Evolutionary conservation across 2,797 vertebrate genomes (phyloP).

Genomic region (Urophycis tenuis): DNA sequence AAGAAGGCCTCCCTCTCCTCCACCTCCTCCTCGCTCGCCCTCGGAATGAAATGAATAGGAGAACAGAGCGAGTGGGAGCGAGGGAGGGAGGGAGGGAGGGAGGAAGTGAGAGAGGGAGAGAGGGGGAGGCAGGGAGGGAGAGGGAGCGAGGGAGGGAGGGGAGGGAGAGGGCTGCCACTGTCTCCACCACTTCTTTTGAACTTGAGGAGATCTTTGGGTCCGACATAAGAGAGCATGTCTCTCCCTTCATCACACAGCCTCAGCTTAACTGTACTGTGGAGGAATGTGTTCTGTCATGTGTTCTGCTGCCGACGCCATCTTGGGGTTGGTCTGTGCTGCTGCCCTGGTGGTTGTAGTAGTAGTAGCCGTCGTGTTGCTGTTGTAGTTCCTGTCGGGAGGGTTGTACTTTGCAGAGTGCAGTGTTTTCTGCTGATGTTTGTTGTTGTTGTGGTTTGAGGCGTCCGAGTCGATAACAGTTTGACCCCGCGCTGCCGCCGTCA

Average conservation of each 20-base stretch:
- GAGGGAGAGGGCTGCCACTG: slow-evolving; percentile 26
- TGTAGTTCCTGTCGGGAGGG: not conserved
- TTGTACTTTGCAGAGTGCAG: not conserved
- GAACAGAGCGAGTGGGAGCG: no score
- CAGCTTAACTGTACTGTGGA: slow-evolving; percentile 27
- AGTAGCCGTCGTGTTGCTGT: not conserved
- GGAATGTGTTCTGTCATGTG: not conserved
- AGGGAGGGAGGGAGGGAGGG: no score
- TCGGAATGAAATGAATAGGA: slow-evolving; percentile 28
- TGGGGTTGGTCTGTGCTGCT: not conserved
- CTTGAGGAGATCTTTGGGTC: slow-evolving; percentile 32
- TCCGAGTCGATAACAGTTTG: not conserved
- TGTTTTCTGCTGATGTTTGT: not conserved
- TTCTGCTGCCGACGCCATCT: not conserved
- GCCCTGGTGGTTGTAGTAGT: not conserved
- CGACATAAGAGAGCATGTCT: slow-evolving; percentile 18
- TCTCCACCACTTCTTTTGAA: slow-evolving; percentile 42
- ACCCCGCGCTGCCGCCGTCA: not conserved
- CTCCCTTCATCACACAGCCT: slow-evolving; percentile 30
- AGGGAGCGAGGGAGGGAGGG: not conserved
- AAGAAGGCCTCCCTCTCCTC: no score
- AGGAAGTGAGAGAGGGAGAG: no score
- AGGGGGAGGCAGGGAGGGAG: no score
- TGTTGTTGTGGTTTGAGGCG: not conserved
- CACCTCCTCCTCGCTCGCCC: slow-evolving; percentile 38